These are phyloP conservation scores for Epizoanthus fatuus DNA, from an alignment of 92 coral and sea anemone species.

Conservation along the genomic window DNA sequence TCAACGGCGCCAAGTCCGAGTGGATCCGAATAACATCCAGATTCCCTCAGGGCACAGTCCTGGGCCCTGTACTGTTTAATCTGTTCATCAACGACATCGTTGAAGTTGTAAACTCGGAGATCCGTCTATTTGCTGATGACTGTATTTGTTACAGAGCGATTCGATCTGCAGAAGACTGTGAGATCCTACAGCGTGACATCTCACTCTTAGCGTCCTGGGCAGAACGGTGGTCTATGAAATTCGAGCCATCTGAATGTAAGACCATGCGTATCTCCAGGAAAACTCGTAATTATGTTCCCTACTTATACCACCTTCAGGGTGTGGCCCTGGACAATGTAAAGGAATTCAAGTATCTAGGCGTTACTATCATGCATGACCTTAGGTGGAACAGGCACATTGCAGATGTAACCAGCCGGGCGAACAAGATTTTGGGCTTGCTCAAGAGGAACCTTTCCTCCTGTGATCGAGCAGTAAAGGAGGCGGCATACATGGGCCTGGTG, in stretches of 20 bases:
- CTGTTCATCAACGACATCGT: neutral
- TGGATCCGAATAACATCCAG: neutral
- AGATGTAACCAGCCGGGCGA: too few relatives aligned
- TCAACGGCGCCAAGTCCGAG: too few relatives aligned
- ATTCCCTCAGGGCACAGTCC: neutral
- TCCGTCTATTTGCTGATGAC: too few relatives aligned
- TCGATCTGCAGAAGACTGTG: too few relatives aligned
- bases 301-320: neutral
- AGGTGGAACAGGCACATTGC: neutral
- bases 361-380: neutral
- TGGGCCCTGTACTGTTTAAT: too few relatives aligned
- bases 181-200: neutral
- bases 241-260: neutral
- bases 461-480: neutral
- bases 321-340: neutral
- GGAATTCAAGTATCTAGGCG: neutral
- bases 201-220: neutral
- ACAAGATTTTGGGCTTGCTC: neutral
- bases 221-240: neutral
- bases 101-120: too few relatives aligned
- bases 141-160: too few relatives aligned
- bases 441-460: neutral
- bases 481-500: neutral
- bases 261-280: neutral
- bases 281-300: neutral